Evolutionary conservation across 2,888 invertebrate genomes (phyloP), one percentile per base, ranked within the genome.

Genomic region (Netelia fuscicornis): DNA sequence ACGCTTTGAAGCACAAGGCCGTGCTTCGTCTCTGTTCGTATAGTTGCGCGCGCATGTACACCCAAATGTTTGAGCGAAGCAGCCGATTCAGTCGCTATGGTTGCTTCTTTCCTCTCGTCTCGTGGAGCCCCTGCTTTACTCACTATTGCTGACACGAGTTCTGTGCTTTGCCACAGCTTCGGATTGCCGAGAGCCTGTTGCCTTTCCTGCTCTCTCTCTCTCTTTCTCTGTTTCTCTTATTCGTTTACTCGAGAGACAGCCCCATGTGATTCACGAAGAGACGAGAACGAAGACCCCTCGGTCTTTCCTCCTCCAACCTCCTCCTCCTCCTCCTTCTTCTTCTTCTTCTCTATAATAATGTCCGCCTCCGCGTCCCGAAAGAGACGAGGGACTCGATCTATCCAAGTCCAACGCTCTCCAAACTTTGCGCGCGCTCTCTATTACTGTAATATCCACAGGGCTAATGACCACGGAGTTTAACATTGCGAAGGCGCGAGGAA

Each of bases 11-110:
- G 62, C 77, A 67, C 77, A 75, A 78, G 75, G 78, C 37, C 68
- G 75, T 30, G 23, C n/a, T 8, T 78, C 17, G 70, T 30, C 37
- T 58, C 13, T 17, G n/a, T 17, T 17, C n/a, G 11, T 17, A 17
- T 13, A 17, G 77, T 78, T 85, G 84, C 84, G 84, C 84, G 78
- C 84, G 81, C 78, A 78, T 58, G 10, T 5, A 60, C 44, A 52
- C 17, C n/a, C 25, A 78, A 75, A 79, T 70, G 23, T 62, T 79
- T 54, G 60, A 56, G 56, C 23, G n/a, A 56, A 48, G 48, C 11
- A 48, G 48, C 48, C 48, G 48, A 48, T 48, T 48, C 48, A 48
- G 44, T 17, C 20, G 44, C 17, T 48, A 9, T 37, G 48, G 71
- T 17, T 79, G 52, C 70, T 79, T 68, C 78, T 78, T 78, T 68